phyloP scores from a whole-genome alignment of 2,797 vertebrate species.

The Epinephelus malabaricus region DNA sequence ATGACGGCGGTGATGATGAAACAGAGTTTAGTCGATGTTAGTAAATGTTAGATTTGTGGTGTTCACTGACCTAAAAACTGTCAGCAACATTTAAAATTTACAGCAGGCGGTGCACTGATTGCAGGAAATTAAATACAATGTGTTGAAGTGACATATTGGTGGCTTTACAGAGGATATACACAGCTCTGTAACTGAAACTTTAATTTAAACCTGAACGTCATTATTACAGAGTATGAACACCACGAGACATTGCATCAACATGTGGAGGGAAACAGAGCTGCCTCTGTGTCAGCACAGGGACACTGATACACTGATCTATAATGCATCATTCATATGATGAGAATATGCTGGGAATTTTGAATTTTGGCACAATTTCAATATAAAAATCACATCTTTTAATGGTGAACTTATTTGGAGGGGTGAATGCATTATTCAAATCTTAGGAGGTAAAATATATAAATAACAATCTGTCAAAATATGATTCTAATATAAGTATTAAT shows the following conservation, averaged over 20 bases:
- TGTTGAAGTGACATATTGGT: background rate
- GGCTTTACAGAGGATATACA: background rate
- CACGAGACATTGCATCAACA: background rate
- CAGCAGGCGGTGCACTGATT: background rate
- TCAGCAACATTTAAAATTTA: background rate
- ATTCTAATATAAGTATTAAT: no score
- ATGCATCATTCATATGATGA: conserved; percentile 41
- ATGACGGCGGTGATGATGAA: conserved; percentile 31
- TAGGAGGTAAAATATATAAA: no score
- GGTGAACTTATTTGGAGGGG: no score
- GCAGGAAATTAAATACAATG: background rate
- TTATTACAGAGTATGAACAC: background rate
- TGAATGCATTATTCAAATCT: no score
- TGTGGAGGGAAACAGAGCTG: conserved; percentile 1
- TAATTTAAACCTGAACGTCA: background rate
- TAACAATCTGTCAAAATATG: no score
- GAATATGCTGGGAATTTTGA: conserved; percentile 1
- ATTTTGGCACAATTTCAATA: no score
- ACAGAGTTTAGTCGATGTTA: conserved; percentile 37
- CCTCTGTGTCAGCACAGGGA: conserved; percentile 1
- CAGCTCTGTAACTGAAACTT: background rate
- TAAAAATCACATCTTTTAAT: no score
- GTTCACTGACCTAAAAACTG: background rate
- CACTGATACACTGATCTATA: conserved; percentile 16
- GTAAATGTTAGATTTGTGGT: conserved; percentile 15